Percentiles rank a stretch among this genome's conserved stretches.
Evolutionary conservation across 1,140 invertebrate species (phyloP).

Genomic region (Scaptomyza graminum): DNA sequence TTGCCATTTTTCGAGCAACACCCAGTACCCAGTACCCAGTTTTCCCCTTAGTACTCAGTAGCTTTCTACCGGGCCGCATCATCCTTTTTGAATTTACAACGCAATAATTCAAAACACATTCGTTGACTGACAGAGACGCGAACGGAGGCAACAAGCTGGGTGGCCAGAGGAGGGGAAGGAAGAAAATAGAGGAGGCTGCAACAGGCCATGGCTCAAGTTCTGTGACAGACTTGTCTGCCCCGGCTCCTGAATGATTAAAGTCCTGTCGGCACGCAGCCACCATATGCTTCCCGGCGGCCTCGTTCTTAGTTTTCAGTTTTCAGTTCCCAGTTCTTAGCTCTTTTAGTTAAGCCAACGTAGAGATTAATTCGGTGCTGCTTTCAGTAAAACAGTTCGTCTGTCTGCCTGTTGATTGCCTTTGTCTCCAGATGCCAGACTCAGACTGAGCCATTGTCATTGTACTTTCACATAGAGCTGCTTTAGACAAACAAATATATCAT

Average conservation of each 20-base stretch:
- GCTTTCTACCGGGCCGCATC: slow-evolving; percentile 29
- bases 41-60: neutral
- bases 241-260: slow-evolving; percentile 60
- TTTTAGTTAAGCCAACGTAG: slow-evolving; percentile 7
- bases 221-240: slow-evolving; percentile 40
- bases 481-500: neutral
- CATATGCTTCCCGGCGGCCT: slow-evolving; percentile 45
- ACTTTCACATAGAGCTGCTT: neutral
- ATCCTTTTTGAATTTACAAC: slow-evolving; percentile 78
- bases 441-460: neutral
- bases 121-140: slow-evolving; percentile 57
- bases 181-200: neutral
- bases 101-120: slow-evolving; percentile 81
- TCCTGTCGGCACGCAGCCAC: slow-evolving; percentile 67
- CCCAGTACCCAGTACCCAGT: neutral
- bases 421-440: neutral
- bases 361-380: slow-evolving; percentile 47
- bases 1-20: slow-evolving; percentile 64
- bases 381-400: slow-evolving; percentile 6
- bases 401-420: slow-evolving; percentile 34
- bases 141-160: neutral
- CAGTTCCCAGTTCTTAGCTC: neutral
- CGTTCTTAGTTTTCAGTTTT: slow-evolving; percentile 4
- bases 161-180: neutral
- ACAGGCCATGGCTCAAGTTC: slow-evolving; percentile 15